Evolutionary conservation across 2,797 vertebrate genomes (phyloP).

Genomic region (Sebastes nivosus): DNA sequence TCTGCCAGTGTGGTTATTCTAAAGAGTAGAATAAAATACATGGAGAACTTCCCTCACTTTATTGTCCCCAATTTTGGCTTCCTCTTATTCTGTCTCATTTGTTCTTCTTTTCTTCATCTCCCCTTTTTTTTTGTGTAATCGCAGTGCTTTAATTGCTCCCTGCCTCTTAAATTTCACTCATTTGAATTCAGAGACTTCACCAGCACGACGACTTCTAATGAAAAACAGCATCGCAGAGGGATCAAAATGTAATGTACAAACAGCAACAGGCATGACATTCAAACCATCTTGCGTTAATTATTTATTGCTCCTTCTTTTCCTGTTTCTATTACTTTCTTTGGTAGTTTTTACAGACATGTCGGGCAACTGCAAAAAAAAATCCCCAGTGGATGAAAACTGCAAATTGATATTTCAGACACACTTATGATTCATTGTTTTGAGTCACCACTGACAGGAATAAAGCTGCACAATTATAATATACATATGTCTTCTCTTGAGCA

Average conservation of each 20-base stretch:
- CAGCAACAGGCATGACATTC: background rate
- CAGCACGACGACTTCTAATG: constrained; percentile 2
- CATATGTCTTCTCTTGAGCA: background rate
- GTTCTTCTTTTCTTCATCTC: constrained; percentile 21
- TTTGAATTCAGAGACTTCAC: background rate
- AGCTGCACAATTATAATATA: background rate
- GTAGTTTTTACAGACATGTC: background rate
- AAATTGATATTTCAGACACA: background rate
- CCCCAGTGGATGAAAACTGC: background rate
- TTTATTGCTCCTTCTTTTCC: background rate
- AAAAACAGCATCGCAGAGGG: background rate
- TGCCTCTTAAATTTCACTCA: constrained; percentile 14
- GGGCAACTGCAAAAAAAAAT: background rate
- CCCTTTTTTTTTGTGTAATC: background rate
- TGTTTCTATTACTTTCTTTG: background rate
- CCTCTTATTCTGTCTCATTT: constrained; percentile 17
- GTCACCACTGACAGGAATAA: background rate
- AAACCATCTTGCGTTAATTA: background rate
- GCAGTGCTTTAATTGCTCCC: constrained; percentile 15
- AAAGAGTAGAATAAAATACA: constrained; percentile 58
- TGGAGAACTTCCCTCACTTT: constrained; percentile 40
- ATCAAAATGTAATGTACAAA: background rate
- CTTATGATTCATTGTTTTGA: background rate
- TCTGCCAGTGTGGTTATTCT: constrained; percentile 57
- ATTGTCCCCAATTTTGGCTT: constrained; percentile 24